Evolutionary conservation across 2,113 vertebrate species (phyloP).

Genomic region (Cryptoleucopteryx plumbea): DNA sequence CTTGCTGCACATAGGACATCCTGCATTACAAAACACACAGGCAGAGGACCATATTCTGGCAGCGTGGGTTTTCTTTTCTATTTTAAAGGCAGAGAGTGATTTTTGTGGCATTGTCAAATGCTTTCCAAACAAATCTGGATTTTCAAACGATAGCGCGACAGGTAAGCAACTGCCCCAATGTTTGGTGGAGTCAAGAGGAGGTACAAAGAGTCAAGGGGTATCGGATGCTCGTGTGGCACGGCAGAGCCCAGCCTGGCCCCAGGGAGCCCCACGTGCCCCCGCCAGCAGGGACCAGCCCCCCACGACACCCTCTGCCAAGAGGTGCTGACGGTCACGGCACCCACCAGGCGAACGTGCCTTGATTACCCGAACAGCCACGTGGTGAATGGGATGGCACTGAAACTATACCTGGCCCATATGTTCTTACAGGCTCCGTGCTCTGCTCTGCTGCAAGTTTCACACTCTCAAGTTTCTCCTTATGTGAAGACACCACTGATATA

Average conservation of each 20-base stretch:
- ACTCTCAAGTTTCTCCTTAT: background rate
- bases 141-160: background rate
- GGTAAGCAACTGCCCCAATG: background rate
- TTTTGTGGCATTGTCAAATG: background rate
- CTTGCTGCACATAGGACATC: background rate
- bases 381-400: background rate
- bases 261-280: background rate
- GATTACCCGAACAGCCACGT: background rate
- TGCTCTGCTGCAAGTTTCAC: background rate
- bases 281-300: background rate
- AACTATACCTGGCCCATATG: background rate
- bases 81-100: background rate
- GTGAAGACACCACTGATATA: background rate
- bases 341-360: rapidly evolving
- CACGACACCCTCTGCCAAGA: background rate
- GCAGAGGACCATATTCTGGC: background rate
- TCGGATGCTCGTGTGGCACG: rapidly evolving
- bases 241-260: background rate
- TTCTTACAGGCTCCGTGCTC: background rate
- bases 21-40: background rate
- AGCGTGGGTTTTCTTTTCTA: rapidly evolving
- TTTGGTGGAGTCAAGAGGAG: background rate
- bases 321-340: background rate
- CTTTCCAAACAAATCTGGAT: background rate
- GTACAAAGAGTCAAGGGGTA: no score